Evolutionary conservation across 2,113 vertebrate species (phyloP).

Genomic region (Colaptes auratus): DNA sequence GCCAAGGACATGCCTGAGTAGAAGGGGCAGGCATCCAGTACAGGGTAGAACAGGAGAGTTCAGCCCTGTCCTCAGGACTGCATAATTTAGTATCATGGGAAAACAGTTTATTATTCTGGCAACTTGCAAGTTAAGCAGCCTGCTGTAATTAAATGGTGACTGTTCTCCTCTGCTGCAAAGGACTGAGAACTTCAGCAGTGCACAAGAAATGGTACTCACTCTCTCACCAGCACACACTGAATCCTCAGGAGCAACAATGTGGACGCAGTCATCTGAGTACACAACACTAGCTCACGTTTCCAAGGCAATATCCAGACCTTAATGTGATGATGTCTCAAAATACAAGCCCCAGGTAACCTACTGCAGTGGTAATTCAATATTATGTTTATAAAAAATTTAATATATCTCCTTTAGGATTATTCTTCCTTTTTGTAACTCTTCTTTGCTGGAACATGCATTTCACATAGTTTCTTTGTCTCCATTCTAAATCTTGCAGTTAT

Average conservation of each 20-base stretch:
- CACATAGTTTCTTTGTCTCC: background rate
- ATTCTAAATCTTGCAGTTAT: background rate
- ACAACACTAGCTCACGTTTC: background rate
- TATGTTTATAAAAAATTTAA: background rate
- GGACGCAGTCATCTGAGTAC: background rate
- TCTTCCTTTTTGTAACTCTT: slow-evolving; percentile 11
- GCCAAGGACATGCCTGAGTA: background rate
- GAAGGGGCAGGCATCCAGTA: background rate
- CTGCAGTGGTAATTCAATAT: background rate
- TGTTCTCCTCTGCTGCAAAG: background rate
- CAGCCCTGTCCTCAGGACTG: background rate
- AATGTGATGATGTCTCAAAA: background rate
- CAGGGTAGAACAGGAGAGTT: background rate
- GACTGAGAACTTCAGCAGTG: background rate
- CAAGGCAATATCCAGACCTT: slow-evolving; percentile 9
- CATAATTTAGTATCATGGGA: fast-evolving
- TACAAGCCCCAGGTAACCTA: background rate
- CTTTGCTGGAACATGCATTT: background rate
- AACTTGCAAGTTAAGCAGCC: background rate
- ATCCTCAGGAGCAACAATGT: background rate
- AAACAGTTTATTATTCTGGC: background rate
- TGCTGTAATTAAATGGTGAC: background rate
- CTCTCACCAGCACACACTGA: background rate
- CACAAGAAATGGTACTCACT: background rate
- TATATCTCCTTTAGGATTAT: background rate